Evolutionary conservation across 2,797 vertebrate species (phyloP), one percentile per base, ranked within the genome.

Genomic region (Labroides dimidiatus): DNA sequence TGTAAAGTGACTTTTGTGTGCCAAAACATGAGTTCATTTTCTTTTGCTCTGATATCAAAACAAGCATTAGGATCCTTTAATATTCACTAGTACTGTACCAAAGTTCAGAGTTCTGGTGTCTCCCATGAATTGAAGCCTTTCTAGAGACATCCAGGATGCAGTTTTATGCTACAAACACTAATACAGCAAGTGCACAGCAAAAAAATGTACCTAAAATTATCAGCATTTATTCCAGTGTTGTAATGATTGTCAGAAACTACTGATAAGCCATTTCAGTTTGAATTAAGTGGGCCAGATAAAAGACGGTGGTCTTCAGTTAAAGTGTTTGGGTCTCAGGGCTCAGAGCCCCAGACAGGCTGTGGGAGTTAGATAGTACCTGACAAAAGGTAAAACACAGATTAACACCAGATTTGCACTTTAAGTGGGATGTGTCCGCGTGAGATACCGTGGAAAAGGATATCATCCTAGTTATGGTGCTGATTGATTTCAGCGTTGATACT

Each of bases 401-500:
- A 60, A 42, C 39, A 39, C 4, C 36, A 66, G 23, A 20, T 21
- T n/a, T 20, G 27, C 20, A 24, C 14, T 6, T 48, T 13, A 36
- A 54, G 17, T 41, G 11, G 39, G 1, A 37, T 3, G 2, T 8
- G 41, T 13, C 13, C 37, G 15, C 20, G 17, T 57, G n/a, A 48
- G 39, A 58, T 61, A 64, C 7, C 1, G 10, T 36, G 44, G 51
- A 55, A 43, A 52, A 65, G 6, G 49, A 49, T 51, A 27, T 57
- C 8, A 11, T 61, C 36, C 17, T 58, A 36, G 66, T 73, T 53
- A 19, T 74, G 24, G 0, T 23, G 11, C 36, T 11, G 43, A 52
- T 62, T 39, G 58, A 67, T 62, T 57, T 23, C 8, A 21, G 24
- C 17, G 13, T 8, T 51, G 16, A 80, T 56, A 56, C 50, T 1